Conservation (phyloP, 2,113 vertebrate species). For the Tricholaema leucomelas region DNA sequence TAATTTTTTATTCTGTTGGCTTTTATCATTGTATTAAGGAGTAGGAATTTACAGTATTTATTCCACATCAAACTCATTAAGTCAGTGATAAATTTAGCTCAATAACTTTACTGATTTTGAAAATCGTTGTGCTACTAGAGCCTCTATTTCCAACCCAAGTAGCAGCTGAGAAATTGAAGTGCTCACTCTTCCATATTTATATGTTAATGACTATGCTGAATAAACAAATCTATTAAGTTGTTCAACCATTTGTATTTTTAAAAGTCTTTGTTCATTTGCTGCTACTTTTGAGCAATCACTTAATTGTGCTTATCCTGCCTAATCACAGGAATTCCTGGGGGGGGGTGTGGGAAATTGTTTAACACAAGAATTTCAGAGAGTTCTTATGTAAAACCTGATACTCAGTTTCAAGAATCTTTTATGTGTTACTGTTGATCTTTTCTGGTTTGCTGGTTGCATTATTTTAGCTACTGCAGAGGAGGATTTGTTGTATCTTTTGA, state of each 20-base stretch:
- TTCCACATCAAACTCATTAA: conserved; percentile 2
- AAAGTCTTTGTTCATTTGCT: neutral
- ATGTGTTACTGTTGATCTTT: neutral
- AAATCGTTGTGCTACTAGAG: neutral
- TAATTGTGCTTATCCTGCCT: neutral
- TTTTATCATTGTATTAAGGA: neutral
- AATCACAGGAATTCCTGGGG: conserved; percentile 4
- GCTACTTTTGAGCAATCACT: neutral
- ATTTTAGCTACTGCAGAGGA: neutral
- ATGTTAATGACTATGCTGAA: conserved; percentile 33
- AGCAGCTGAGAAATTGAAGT: conserved; percentile 50
- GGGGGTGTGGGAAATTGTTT: neutral
- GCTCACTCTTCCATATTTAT: conserved; percentile 17
- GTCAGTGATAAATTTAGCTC: conserved; percentile 2
- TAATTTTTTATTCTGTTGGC: neutral
- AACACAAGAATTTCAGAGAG: neutral
- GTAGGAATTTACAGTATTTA: neutral
- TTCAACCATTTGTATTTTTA: conserved; percentile 8
- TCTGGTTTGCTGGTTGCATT: neutral
- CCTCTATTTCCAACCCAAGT: conserved; percentile 14
- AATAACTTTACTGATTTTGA: conserved; percentile 5
- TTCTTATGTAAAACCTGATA: neutral
- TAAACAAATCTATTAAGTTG: neutral
- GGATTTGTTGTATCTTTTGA: neutral
- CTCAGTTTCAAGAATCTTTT: neutral